phyloP scores from a whole-genome alignment of 2,113 vertebrate genomes.

The Pterocles orientalis region DNA sequence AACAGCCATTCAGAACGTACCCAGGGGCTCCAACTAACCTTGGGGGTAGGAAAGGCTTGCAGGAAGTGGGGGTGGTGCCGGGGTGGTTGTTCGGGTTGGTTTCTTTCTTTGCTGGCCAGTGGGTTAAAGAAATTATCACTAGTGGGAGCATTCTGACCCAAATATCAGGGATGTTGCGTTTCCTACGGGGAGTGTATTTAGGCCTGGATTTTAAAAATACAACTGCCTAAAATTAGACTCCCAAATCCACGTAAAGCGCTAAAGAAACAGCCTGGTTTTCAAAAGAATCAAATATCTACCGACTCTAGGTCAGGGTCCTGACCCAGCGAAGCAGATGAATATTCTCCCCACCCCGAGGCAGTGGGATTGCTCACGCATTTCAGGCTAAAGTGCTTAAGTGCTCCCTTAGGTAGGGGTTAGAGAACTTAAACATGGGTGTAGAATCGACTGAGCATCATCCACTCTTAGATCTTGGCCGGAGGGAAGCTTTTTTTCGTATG shows the following conservation, averaged over 20 bases:
- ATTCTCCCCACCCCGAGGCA: not conserved
- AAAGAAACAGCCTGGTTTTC: slow-evolving; percentile 13
- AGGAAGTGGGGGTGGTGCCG: not conserved
- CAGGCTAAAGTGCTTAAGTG: slow-evolving; percentile 48
- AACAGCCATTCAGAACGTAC: slow-evolving; percentile 44
- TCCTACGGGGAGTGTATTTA: not conserved
- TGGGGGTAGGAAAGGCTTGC: not conserved
- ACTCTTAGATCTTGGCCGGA: not conserved
- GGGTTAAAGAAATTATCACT: slow-evolving; percentile 7
- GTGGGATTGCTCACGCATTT: not conserved
- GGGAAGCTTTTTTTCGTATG: not conserved
- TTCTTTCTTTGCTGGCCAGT: not conserved
- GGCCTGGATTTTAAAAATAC: not conserved
- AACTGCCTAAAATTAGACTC: not conserved
- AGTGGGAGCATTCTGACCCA: not conserved
- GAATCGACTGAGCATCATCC: not conserved
- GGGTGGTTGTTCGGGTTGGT: not conserved
- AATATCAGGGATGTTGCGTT: not conserved
- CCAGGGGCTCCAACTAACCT: slow-evolving; percentile 33
- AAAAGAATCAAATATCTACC: not conserved
- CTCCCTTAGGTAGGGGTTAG: slow-evolving; percentile 10
- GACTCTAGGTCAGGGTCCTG: not conserved
- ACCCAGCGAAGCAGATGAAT: slow-evolving; percentile 21
- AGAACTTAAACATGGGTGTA: not conserved
- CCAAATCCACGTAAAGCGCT: not conserved